Evolutionary conservation across 2,113 vertebrate genomes (phyloP).

Genomic region (Platysternon megacephalum): DNA sequence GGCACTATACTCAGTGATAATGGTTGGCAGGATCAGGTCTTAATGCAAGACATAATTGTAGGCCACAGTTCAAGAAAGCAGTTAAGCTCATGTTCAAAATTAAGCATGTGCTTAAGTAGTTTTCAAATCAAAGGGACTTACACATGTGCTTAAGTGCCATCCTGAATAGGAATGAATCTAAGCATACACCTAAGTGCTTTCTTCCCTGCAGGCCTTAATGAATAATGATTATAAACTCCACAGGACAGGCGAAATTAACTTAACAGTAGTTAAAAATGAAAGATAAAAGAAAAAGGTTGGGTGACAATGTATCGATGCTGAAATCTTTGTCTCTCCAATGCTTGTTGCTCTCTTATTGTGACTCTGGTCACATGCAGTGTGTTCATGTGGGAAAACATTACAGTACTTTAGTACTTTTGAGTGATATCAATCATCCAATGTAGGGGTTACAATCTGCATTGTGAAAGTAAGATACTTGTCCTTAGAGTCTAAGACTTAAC

Average conservation of each 20-base stretch:
- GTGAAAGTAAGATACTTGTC: neutral
- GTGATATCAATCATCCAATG: neutral
- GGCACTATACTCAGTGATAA: neutral
- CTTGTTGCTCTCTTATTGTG: neutral
- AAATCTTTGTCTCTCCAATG: neutral
- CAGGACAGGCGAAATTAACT: neutral
- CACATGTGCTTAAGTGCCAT: neutral
- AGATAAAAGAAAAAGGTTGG: neutral
- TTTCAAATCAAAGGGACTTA: neutral
- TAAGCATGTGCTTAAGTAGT: neutral
- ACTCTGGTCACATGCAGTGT: accelerated
- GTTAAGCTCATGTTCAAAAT: neutral
- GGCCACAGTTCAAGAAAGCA: neutral
- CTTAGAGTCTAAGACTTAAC: neutral
- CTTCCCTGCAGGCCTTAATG: neutral
- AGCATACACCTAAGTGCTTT: neutral
- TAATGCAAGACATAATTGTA: neutral
- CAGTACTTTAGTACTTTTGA: neutral
- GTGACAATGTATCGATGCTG: accelerated
- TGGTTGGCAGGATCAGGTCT: neutral
- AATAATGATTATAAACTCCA: neutral
- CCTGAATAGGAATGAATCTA: neutral
- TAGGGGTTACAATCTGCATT: neutral
- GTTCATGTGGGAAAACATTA: neutral
- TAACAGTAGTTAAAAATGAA: neutral